Evolutionary conservation across 2,888 invertebrate genomes (phyloP).

Genomic region (Clusia tigrina): DNA sequence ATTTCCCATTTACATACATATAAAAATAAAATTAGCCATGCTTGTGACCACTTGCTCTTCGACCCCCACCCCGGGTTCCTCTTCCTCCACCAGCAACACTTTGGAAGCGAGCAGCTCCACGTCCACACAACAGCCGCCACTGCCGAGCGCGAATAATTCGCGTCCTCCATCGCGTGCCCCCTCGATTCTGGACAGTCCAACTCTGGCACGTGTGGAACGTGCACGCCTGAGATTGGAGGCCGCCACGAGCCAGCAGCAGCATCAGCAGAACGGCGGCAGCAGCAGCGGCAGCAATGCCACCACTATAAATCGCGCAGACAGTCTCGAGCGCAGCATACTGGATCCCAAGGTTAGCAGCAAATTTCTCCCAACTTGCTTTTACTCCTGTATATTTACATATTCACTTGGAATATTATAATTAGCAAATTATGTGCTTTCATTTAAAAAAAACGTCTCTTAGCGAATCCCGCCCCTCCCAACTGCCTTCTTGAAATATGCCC

Average conservation of each 20-base stretch:
- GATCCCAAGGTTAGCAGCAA: slow-evolving; percentile 61
- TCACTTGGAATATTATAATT: too few relatives aligned
- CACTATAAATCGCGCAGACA: slow-evolving; percentile 59
- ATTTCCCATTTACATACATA: not conserved
- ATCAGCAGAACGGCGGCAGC: slow-evolving; percentile 43
- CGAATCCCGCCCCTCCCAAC: too few relatives aligned
- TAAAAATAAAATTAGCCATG: slow-evolving; percentile 29
- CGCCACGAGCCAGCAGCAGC: slow-evolving; percentile 43
- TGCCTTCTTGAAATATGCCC: too few relatives aligned
- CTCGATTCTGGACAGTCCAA: slow-evolving; percentile 70
- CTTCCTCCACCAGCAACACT: slow-evolving; percentile 54
- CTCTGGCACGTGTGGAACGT: slow-evolving; percentile 69
- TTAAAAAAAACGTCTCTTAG: too few relatives aligned
- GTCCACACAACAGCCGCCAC: slow-evolving; percentile 45
- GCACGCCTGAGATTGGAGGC: slow-evolving; percentile 68
- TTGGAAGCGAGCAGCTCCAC: slow-evolving; percentile 49
- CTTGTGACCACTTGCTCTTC: slow-evolving; percentile 46
- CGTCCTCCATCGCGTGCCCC: slow-evolving; percentile 63
- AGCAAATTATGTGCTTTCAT: too few relatives aligned
- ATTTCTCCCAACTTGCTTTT: too few relatives aligned
- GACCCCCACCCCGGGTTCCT: slow-evolving; percentile 56
- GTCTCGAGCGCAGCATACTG: slow-evolving; percentile 60
- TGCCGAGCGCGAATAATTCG: slow-evolving; percentile 43
- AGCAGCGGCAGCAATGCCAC: slow-evolving; percentile 46
- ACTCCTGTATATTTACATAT: too few relatives aligned